Evolutionary conservation across 53 echinoderm and acorn worm genomes (phyloP).

Genomic region (Astropecten irregularis): DNA sequence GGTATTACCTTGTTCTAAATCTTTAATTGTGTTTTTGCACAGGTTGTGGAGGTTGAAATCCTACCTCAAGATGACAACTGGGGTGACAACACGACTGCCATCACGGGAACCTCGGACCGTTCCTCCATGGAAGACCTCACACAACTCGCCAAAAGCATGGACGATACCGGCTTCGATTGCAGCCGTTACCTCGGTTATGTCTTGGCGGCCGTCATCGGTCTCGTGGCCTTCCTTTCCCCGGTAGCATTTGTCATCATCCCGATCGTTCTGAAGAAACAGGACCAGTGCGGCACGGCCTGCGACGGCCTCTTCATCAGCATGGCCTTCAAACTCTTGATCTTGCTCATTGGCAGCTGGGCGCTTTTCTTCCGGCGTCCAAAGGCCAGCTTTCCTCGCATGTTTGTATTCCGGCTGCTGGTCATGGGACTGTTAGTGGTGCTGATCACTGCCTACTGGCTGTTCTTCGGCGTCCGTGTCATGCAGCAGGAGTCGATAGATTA

Average conservation of each 20-base stretch:
- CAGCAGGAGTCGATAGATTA: conserved; percentile 55
- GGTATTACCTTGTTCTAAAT: no score
- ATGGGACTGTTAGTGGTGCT: conserved; percentile 75
- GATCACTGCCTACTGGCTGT: conserved; percentile 91
- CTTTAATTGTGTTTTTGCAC: no score
- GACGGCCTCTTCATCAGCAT: conserved; percentile 99
- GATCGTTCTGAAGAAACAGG: conserved; percentile 54
- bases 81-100: conserved; percentile 98
- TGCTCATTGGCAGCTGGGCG: conserved; percentile 89
- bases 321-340: conserved; percentile 93
- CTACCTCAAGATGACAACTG: conserved; percentile 98
- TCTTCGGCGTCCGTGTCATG: conserved; percentile 85
- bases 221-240: conserved; percentile 86
- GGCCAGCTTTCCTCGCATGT: conserved; percentile 81
- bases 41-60: conserved; percentile 98
- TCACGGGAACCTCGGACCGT: conserved; percentile 97
- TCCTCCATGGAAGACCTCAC: conserved; percentile 89
- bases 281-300: conserved; percentile 77
- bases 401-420: conserved; percentile 78
- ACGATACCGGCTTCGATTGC: conserved; percentile 85
- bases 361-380: conserved; percentile 90
- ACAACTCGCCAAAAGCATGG: conserved; percentile 73
- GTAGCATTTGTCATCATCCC: conserved; percentile 93
- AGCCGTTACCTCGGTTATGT: conserved; percentile 84
- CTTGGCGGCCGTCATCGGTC: conserved; percentile 60